Evolutionary conservation across 2,797 vertebrate genomes (phyloP).

Genomic region (Syndactyla subalaris): DNA sequence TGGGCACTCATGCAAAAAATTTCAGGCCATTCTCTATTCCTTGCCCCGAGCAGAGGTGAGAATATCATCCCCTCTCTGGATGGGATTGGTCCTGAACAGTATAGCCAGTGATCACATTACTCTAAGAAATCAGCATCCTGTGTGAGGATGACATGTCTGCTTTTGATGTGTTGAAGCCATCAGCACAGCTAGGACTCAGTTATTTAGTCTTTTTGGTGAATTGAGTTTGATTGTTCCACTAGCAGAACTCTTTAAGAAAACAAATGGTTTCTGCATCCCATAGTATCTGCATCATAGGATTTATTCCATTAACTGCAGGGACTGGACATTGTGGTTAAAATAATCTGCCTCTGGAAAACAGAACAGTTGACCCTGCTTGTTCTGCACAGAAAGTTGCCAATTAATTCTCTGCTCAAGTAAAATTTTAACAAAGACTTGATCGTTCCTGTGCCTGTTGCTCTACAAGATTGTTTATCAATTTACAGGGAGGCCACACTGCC

Average conservation of each 20-base stretch:
- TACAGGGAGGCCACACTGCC: not conserved
- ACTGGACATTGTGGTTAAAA: not conserved
- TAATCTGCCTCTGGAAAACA: not conserved
- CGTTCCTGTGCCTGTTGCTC: constrained; percentile 40
- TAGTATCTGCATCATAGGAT: not conserved
- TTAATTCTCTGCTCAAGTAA: constrained; percentile 26
- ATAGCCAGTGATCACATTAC: not conserved
- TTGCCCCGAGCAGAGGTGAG: not conserved
- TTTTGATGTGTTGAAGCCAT: not conserved
- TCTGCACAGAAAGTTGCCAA: constrained; percentile 20
- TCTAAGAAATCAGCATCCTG: not conserved
- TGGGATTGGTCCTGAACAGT: not conserved
- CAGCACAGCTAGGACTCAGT: not conserved
- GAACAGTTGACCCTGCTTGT: constrained; percentile 22
- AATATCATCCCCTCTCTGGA: not conserved
- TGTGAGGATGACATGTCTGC: not conserved
- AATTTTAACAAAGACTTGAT: constrained; percentile 39
- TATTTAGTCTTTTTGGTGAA: not conserved
- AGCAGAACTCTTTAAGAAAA: not conserved
- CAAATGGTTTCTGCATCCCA: not conserved
- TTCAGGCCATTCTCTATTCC: not conserved
- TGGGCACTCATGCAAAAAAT: not conserved
- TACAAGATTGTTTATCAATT: constrained; percentile 53
- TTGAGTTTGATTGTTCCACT: not conserved
- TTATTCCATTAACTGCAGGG: not conserved